Conservation (phyloP, 2,888 invertebrate species). For the Odontomyia ornata region DNA sequence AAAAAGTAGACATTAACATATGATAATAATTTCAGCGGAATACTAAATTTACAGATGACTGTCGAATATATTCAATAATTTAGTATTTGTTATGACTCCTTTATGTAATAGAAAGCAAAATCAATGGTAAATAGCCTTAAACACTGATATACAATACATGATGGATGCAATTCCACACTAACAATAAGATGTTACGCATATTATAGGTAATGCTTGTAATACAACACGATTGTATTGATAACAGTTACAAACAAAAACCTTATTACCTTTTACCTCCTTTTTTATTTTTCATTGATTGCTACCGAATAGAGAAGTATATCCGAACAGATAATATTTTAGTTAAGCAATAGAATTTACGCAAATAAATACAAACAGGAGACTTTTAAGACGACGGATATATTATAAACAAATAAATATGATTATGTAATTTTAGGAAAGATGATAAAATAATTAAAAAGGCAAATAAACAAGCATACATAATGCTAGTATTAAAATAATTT, state of each 20-base stretch:
- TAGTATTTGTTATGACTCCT: neutral
- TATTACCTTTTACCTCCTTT: constrained; percentile 2
- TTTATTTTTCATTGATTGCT: neutral
- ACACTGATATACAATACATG: neutral
- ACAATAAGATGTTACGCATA: neutral
- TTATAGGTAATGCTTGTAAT: neutral
- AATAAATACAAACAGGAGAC: constrained; percentile 9
- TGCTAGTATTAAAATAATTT: neutral
- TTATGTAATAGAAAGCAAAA: neutral
- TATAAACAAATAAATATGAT: neutral
- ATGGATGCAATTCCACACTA: neutral
- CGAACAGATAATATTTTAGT: neutral
- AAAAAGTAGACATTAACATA: neutral
- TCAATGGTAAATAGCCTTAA: constrained; percentile 9
- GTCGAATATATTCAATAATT: neutral
- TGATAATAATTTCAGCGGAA: neutral
- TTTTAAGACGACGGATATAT: constrained; percentile 1
- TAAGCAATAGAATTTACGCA: constrained; percentile 2
- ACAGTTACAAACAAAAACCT: neutral
- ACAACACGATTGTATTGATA: neutral
- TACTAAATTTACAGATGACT: neutral
- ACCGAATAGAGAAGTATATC: neutral
- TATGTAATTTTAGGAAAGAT: constrained; percentile 14
- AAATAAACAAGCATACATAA: constrained; percentile 9
- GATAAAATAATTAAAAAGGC: neutral